Evolutionary conservation across 53 echinoderm and acorn worm species (phyloP), one percentile per base, ranked within the genome.

Genomic region (Patiria pectinifera): DNA sequence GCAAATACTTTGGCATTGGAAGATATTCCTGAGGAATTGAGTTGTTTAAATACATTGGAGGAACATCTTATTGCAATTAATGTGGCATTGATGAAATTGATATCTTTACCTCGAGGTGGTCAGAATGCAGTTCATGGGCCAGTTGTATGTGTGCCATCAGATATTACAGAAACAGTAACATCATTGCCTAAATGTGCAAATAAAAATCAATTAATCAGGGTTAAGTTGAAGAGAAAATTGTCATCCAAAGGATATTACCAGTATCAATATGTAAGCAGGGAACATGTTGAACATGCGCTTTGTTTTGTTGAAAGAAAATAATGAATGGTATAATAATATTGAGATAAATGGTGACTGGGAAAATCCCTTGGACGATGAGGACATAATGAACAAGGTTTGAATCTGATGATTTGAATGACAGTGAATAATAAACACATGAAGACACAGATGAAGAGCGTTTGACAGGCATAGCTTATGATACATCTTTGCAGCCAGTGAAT

Each of bases 51-150:
- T 44, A n/a, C n/a, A n/a, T n/a, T n/a, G n/a, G n/a, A n/a, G n/a
- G n/a, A n/a, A n/a, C n/a, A n/a, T n/a, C n/a, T 85, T 82, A 96
- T 96, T 59, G 91, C 87, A 91, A 93, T 80, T 76, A 96, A 92
- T 91, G 92, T 83, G 79, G 74, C 66, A 43, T 86, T 93, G 53
- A 53, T 77, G 2, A 77, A 86, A 45, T 78, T 89, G 88, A 53
- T 84, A 62, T 35, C 91, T 19, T 76, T 76, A 47, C 84, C 53
- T 89, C 71, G 25, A 71, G 89, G 82, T 44, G 72, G 83, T 3
- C 82, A 89, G 7, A 22, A 93, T 53, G 93, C 44, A 19, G 60
- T 53, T n/a, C n/a, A n/a, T n/a, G n/a, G n/a, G n/a, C n/a, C n/a
- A n/a, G n/a, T n/a, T n/a, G n/a, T n/a, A n/a, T 69, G 82, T 47